Conservation (phyloP, 1,140 invertebrate genomes). For the Trinorchestia longiramus region DNA sequence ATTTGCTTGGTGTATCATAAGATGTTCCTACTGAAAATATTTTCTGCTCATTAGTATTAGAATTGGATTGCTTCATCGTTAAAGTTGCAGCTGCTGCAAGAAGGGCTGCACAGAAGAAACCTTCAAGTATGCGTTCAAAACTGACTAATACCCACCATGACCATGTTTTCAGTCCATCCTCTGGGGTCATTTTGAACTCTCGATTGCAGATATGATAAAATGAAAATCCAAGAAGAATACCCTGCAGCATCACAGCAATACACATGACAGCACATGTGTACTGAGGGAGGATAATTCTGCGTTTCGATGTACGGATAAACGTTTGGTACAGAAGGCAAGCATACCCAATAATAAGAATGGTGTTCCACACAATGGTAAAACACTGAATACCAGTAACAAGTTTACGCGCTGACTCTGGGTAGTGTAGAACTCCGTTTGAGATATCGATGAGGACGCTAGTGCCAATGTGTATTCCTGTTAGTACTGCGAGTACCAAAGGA, state of each 20-base stretch:
- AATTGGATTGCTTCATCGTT: constrained; percentile 55
- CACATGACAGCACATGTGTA: constrained; percentile 51
- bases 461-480: constrained; percentile 47
- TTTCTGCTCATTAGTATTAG: constrained; percentile 55
- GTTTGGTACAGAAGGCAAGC: constrained; percentile 9
- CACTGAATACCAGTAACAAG: constrained; percentile 26
- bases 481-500: constrained; percentile 43
- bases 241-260: constrained; percentile 47
- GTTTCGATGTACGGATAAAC: constrained; percentile 6
- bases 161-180: constrained; percentile 1
- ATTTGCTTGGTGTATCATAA: constrained; percentile 42
- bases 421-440: constrained; percentile 28
- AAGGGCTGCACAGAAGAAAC: constrained; percentile 12
- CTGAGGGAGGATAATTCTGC: not conserved
- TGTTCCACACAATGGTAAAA: constrained; percentile 31
- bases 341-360: not conserved
- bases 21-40: constrained; percentile 44
- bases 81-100: constrained; percentile 43
- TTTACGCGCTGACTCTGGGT: not conserved
- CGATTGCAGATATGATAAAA: constrained; percentile 37
- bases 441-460: constrained; percentile 45
- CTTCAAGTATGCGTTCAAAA: constrained; percentile 51
- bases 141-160: constrained; percentile 55
- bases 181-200: constrained; percentile 42
- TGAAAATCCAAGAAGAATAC: constrained; percentile 41